Base-by-base conservation (phyloP, 1,140 invertebrate genomes). In the Hyposmocoma kahamanoa region DNA sequence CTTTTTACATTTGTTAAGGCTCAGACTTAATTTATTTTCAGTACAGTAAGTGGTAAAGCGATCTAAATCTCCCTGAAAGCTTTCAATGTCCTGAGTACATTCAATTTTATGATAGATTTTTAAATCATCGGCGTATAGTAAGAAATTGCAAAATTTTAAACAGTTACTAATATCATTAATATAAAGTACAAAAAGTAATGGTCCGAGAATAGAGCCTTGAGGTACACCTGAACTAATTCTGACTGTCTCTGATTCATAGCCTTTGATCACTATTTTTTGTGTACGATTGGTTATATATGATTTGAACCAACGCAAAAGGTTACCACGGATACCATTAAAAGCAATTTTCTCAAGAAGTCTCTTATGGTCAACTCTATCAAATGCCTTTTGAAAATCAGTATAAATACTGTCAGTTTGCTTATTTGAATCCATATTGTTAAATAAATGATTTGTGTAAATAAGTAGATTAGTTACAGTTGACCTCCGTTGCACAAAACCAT, bases 381-480 rank as follows among this genome's bases (percentile, higher is more conserved):
- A 47, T 20, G 44, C 44, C 22, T 28, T 41, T 13, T 20, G 24
- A 19, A 49, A 49, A 42, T 49, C 47, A 11, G 47, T 49, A 22
- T 41, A 49, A 9, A 49, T 19, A 2, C 22, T 22, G 11, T 49
- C 47, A 8, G 30, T 24, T 15, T 41, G 47, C 10, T 18, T 18
- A 18, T 20, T 24, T 11, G n/a, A 13, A 26, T 47, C 45, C 34
- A 47, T 36, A 22, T 17, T 36, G 3, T 45, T 28, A 10, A 30
- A 45, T 22, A 45, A 19, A 10, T 18, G 19, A 10, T 11, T 30
- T 8, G 24, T 30, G 20, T 30, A 45, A 11, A 20, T 2, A 9
- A 18, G 8, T 24, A 47, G 21, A 22, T 47, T 47, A 17, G 45
- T 47, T 9, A 26, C 17, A 1, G 45, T 47, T 8, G 45, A 47